A percentile compares a stretch with the other conserved stretches of the same genome.
phyloP scores from a whole-genome alignment of 2,888 invertebrate species.

The Caenorhabditis zanzibari region DNA sequence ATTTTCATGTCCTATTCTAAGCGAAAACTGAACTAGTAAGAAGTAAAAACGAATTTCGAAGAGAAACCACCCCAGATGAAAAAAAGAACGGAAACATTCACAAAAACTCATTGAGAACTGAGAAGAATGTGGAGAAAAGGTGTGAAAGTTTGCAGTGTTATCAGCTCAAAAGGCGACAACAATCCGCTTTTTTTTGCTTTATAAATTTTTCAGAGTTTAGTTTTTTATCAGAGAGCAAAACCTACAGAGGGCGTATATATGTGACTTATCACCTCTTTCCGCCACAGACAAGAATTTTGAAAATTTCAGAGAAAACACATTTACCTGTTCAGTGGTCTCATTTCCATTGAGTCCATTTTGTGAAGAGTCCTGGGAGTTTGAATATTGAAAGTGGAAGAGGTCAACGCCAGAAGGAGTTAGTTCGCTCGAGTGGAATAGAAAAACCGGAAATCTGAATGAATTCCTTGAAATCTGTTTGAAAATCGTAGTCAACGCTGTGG shows the following conservation, averaged over 20 bases:
- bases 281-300: not conserved
- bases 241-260: not conserved
- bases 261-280: slow-evolving; percentile 13
- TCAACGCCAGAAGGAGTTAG: not conserved
- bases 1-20: not conserved
- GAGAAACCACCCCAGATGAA: not conserved
- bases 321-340: slow-evolving; percentile 29
- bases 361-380: not conserved
- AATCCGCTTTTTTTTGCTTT: slow-evolving; percentile 49
- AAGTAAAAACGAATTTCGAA: no score
- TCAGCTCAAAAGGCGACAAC: slow-evolving; percentile 31
- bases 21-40: no score
- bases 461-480: not conserved
- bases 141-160: slow-evolving; percentile 48
- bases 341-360: slow-evolving; percentile 19
- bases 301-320: not conserved
- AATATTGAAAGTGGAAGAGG: not conserved
- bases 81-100: not conserved
- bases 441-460: slow-evolving; percentile 6
- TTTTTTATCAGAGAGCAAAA: not conserved
- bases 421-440: slow-evolving; percentile 20
- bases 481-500: no score
- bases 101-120: slow-evolving; percentile 2
- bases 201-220: slow-evolving; percentile 17
- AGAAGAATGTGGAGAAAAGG: slow-evolving; percentile 25